Conservation (phyloP, 1,140 invertebrate species). For the Drosophila pectinifera region DNA sequence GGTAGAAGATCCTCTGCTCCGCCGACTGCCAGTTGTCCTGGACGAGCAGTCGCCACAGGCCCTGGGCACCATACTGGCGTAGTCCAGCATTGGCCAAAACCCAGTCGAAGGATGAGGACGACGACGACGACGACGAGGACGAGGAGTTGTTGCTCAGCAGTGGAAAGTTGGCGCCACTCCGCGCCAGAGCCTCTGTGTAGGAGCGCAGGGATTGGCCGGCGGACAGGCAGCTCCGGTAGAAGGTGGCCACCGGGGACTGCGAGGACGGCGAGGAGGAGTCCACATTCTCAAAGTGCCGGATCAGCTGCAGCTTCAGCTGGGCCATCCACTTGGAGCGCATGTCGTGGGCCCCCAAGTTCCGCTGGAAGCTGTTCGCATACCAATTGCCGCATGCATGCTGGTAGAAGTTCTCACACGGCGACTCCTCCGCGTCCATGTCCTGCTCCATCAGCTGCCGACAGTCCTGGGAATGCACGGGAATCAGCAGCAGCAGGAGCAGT, state of each 20-base stretch:
- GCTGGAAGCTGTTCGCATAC: constrained; percentile 40
- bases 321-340: constrained; percentile 59
- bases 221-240: constrained; percentile 64
- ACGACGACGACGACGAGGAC: not conserved
- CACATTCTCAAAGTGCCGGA: constrained; percentile 44
- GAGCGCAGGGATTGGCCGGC: constrained; percentile 37
- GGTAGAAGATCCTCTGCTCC: constrained; percentile 69
- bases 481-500: not conserved
- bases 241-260: constrained; percentile 19
- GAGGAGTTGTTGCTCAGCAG: not conserved
- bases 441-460: constrained; percentile 16
- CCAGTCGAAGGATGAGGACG: constrained; percentile 49
- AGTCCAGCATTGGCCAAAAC: constrained; percentile 47
- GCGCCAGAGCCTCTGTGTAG: constrained; percentile 54
- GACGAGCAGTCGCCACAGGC: constrained; percentile 59
- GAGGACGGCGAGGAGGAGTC: no score
- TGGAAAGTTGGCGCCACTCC: constrained; percentile 2
- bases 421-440: constrained; percentile 40
- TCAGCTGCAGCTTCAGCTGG: constrained; percentile 56
- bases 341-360: constrained; percentile 59
- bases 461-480: not conserved
- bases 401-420: constrained; percentile 67
- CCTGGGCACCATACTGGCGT: constrained; percentile 61
- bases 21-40: constrained; percentile 74
- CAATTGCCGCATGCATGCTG: constrained; percentile 78